Percentiles rank a stretch among this genome's conserved stretches.
Evolutionary conservation across 2,797 vertebrate species (phyloP).

Genomic region (Diceros bicornis): DNA sequence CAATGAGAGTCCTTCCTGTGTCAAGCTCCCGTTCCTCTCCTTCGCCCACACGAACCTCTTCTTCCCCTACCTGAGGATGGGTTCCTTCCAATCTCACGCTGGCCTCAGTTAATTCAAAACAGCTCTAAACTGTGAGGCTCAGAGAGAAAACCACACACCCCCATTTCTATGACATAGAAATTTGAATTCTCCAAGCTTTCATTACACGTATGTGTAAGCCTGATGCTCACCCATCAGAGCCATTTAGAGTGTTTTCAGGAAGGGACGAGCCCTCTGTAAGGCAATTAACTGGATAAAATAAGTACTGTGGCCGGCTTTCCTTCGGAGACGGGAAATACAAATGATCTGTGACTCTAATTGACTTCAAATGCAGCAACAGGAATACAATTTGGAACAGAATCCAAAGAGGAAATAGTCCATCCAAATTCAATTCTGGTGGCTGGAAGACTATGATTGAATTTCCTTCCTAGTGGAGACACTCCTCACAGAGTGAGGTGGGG

Average conservation of each 20-base stretch:
- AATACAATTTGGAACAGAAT: conserved; percentile 73
- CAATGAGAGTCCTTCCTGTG: not conserved
- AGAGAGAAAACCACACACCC: not conserved
- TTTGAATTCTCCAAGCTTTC: conserved; percentile 7
- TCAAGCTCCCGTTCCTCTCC: not conserved
- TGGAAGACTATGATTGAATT: conserved; percentile 68
- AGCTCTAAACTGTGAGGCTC: not conserved
- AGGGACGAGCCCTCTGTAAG: conserved; percentile 29
- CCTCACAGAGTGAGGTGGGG: not conserved
- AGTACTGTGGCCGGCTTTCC: conserved; percentile 21
- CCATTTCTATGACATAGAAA: not conserved
- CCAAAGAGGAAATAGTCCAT: conserved; percentile 76
- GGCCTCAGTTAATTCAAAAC: not conserved
- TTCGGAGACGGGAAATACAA: conserved; percentile 62
- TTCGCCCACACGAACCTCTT: not conserved
- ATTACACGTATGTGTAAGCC: not conserved
- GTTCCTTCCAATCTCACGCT: not conserved
- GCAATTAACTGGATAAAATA: conserved; percentile 64
- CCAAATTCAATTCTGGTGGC: conserved; percentile 63
- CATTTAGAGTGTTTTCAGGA: conserved; percentile 51
- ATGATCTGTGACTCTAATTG: conserved; percentile 82
- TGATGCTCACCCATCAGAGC: not conserved
- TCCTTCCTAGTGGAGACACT: conserved; percentile 59
- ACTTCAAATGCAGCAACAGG: conserved; percentile 77
- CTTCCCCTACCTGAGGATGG: not conserved